Percentiles rank a stretch among this genome's conserved stretches.
Conservation (phyloP, 2,888 invertebrate genomes). For the Drosophila ustulata region DNA sequence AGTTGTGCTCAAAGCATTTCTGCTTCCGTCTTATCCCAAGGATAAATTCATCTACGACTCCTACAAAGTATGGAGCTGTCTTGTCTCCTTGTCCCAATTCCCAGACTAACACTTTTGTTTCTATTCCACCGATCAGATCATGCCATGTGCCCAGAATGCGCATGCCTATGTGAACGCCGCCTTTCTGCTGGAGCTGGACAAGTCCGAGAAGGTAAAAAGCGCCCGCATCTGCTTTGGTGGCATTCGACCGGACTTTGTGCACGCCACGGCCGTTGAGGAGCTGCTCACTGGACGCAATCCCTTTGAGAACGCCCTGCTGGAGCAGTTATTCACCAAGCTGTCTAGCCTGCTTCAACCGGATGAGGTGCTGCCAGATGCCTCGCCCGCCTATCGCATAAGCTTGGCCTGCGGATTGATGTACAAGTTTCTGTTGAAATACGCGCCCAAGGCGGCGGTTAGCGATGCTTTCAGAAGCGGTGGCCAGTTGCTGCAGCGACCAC, state of each 20-base stretch:
- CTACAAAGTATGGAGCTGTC: conserved; percentile 87
- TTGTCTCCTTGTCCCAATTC: neutral
- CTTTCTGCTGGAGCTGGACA: conserved; percentile 88
- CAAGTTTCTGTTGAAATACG: conserved; percentile 88
- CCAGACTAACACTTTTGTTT: too few relatives aligned
- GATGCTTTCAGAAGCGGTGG: conserved; percentile 74
- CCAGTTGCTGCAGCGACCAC: conserved; percentile 87
- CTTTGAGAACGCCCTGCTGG: conserved; percentile 81
- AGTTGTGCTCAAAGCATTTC: conserved; percentile 87
- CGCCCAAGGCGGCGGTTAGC: conserved; percentile 85
- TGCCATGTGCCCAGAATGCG: conserved; percentile 91
- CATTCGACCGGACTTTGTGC: conserved; percentile 86
- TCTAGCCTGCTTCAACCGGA: conserved; percentile 88
- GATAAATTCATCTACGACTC: conserved; percentile 87
- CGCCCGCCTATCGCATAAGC: conserved; percentile 88
- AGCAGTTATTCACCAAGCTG: conserved; percentile 86
- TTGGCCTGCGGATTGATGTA: conserved; percentile 92
- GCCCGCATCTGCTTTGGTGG: conserved; percentile 89
- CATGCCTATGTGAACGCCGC: conserved; percentile 92
- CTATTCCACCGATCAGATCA: conserved; percentile 85
- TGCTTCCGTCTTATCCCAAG: conserved; percentile 86
- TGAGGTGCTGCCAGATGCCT: conserved; percentile 88
- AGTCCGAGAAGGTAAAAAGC: conserved; percentile 79
- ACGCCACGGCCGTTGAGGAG: conserved; percentile 87
- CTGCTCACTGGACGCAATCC: conserved; percentile 85